phyloP scores from a whole-genome alignment of 2,797 vertebrate species.

The Manis pentadactyla region DNA sequence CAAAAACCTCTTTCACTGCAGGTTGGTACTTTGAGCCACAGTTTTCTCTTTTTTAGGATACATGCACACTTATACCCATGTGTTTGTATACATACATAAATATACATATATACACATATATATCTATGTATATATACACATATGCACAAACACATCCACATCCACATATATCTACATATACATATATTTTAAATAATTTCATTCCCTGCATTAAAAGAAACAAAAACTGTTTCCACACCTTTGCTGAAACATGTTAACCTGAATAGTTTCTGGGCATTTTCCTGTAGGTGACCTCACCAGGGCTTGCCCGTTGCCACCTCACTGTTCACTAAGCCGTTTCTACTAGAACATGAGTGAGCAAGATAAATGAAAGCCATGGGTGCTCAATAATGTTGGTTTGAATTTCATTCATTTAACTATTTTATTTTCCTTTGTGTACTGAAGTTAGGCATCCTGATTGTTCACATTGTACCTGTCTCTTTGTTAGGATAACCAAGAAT shows the following conservation, averaged over 20 bases:
- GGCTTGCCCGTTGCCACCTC: neutral
- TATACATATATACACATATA: neutral
- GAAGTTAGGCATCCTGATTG: neutral
- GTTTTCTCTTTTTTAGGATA: neutral
- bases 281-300: neutral
- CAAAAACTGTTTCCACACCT: neutral
- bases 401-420: neutral
- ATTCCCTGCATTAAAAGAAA: neutral
- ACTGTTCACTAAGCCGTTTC: neutral
- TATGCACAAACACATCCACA: neutral
- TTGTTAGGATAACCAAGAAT: neutral
- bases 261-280: neutral
- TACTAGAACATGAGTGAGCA: neutral
- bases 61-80: too few relatives aligned
- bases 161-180: neutral
- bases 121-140: neutral
- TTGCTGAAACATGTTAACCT: neutral
- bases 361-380: neutral
- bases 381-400: neutral
- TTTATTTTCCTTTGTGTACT: neutral
- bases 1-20: neutral
- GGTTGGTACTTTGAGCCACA: neutral
- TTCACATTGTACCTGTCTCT: neutral
- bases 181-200: constrained; percentile 35
- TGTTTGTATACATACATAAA: neutral